A percentile compares a stretch with the other conserved stretches of the same genome.
These are phyloP conservation scores for Epicauta chinensis DNA, from an alignment of 1,140 invertebrate species.

Conservation along the genomic window DNA sequence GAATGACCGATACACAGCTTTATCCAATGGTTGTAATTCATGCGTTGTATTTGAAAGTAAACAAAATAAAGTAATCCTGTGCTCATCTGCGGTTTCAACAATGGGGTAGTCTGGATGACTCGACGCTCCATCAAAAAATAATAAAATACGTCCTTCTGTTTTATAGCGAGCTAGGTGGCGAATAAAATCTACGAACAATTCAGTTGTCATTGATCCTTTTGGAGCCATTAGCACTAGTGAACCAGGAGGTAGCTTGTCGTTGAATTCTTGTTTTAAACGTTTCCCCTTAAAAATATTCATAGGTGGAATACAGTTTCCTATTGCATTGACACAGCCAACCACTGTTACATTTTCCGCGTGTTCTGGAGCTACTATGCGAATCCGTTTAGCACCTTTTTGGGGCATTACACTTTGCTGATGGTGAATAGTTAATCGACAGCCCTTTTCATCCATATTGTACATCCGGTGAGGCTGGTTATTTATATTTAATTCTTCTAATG, in stretches of 20 bases:
- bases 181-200: slow-evolving; percentile 31
- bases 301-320: slow-evolving; percentile 33
- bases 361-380: slow-evolving; percentile 25
- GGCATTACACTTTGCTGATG: slow-evolving; percentile 34
- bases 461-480: too few species aligned
- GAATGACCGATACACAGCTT: slow-evolving; percentile 33
- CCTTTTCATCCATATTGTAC: slow-evolving; percentile 39
- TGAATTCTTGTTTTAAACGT: slow-evolving; percentile 36
- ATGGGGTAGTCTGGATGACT: slow-evolving; percentile 35
- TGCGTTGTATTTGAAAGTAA: too few species aligned
- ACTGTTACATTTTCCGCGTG: slow-evolving; percentile 39
- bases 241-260: slow-evolving; percentile 32
- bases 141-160: slow-evolving; percentile 32
- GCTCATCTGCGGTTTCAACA: slow-evolving; percentile 33
- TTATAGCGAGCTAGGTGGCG: slow-evolving; percentile 34
- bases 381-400: slow-evolving; percentile 28
- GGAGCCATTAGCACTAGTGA: slow-evolving; percentile 34
- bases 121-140: slow-evolving; percentile 40
- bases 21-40: slow-evolving; percentile 42
- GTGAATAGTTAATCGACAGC: slow-evolving; percentile 39
- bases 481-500: too few species aligned
- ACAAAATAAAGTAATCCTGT: slow-evolving; percentile 37
- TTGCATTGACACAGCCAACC: slow-evolving; percentile 25
- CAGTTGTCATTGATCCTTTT: slow-evolving; percentile 40
- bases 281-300: slow-evolving; percentile 17